Percentiles rank a stretch among this genome's conserved stretches.
phyloP scores from a whole-genome alignment of 2,113 vertebrate genomes.

The Chlorodrepanis virens region DNA sequence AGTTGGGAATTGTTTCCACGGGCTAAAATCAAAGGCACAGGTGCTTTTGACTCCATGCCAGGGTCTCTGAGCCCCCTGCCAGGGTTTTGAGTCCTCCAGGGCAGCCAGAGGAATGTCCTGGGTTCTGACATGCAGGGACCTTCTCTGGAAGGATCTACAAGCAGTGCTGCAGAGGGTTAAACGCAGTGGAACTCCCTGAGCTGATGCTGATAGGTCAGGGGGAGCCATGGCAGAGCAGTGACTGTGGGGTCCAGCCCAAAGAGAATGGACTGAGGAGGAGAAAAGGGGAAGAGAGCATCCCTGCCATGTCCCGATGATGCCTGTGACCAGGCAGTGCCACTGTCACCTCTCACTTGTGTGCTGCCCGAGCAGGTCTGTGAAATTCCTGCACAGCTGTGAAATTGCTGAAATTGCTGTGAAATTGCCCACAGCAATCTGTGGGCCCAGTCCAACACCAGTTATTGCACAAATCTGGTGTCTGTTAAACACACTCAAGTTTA shows the following conservation, averaged over 20 bases:
- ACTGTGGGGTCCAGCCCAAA: not conserved
- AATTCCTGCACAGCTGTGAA: not conserved
- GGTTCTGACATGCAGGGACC: not conserved
- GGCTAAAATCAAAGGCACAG: no score
- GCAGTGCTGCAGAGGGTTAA: not conserved
- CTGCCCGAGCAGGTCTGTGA: not conserved
- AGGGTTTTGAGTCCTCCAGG: no score
- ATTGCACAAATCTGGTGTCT: not conserved
- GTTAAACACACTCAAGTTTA: not conserved
- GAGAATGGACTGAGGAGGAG: accelerated
- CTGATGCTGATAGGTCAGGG: not conserved
- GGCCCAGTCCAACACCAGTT: not conserved
- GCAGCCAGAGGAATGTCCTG: no score
- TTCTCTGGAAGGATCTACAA: no score
- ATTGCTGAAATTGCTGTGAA: not conserved
- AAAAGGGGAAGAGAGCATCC: not conserved
- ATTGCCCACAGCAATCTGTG: not conserved
- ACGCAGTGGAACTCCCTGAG: not conserved
- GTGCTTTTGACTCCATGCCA: no score
- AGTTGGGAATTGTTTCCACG: no score
- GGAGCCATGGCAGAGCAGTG: not conserved
- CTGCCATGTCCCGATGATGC: not conserved
- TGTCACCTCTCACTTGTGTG: not conserved
- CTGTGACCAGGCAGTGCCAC: not conserved
- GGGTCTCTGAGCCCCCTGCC: no score